Evolutionary conservation across 2,888 invertebrate species (phyloP).

Genomic region (Carcina quercana): DNA sequence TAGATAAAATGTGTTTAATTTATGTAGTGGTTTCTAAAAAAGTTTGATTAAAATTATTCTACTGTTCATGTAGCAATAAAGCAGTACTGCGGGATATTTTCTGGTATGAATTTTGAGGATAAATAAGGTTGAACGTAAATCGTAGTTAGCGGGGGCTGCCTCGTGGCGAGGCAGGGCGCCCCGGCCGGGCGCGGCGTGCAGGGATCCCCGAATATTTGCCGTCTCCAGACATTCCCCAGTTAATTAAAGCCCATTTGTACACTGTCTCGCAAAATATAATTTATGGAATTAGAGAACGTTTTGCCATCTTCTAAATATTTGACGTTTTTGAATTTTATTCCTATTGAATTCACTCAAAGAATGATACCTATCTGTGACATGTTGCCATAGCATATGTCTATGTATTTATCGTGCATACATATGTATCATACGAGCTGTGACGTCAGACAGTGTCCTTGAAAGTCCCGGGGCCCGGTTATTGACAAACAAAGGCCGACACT

Average conservation of each 20-base stretch:
- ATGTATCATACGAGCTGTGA: no score
- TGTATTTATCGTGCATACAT: no score
- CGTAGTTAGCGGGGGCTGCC: slow-evolving; percentile 42
- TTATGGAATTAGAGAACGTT: slow-evolving; percentile 56
- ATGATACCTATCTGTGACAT: no score
- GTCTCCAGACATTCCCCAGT: slow-evolving; percentile 64
- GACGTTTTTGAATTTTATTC: slow-evolving; percentile 24
- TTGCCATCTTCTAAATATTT: slow-evolving; percentile 40
- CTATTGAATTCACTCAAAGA: no score
- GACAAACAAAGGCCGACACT: slow-evolving; percentile 57
- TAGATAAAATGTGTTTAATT: slow-evolving; percentile 5
- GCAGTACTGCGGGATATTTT: slow-evolving; percentile 38
- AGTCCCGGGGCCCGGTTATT: no score
- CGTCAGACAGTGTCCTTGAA: no score
- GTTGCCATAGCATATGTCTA: no score
- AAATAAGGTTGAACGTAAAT: slow-evolving; percentile 57
- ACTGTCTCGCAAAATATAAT: slow-evolving; percentile 64
- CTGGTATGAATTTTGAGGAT: slow-evolving; percentile 40
- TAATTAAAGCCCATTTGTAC: slow-evolving; percentile 71
- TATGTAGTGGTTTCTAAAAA: no score
- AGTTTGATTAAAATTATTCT: slow-evolving; percentile 25
- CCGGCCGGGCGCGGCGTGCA: slow-evolving; percentile 23
- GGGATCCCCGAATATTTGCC: slow-evolving; percentile 58
- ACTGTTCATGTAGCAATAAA: slow-evolving; percentile 25
- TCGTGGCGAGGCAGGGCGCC: slow-evolving; percentile 15